Evolutionary conservation across 2,888 invertebrate species (phyloP).

Genomic region (Trisateles emortualis): DNA sequence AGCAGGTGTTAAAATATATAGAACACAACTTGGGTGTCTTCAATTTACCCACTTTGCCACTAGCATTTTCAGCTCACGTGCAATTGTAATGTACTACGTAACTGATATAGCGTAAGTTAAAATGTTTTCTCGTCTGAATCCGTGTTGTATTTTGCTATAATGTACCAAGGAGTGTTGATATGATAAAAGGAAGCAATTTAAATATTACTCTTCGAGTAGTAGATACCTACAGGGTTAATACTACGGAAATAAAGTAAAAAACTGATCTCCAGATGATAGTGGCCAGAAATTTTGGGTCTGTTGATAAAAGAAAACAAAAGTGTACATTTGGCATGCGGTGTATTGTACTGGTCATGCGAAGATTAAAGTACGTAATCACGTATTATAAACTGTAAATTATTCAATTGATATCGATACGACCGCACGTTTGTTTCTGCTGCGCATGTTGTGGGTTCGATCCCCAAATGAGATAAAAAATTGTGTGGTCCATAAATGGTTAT

Average conservation of each 20-base stretch:
- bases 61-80: constrained; percentile 67
- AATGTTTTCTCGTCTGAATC: constrained; percentile 53
- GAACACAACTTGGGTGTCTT: constrained; percentile 62
- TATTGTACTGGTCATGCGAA: no score
- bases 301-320: not conserved
- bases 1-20: constrained; percentile 70
- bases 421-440: no score
- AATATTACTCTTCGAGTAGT: not conserved
- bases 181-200: constrained; percentile 11
- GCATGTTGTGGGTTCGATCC: no score
- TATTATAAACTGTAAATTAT: no score
- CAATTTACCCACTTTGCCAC: constrained; percentile 60
- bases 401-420: no score
- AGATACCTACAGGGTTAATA: not conserved
- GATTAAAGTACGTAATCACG: no score
- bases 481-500: no score
- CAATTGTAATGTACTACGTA: constrained; percentile 63
- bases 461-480: no score
- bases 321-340: no score
- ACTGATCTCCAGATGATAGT: not conserved
- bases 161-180: constrained; percentile 19
- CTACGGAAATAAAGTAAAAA: not conserved
- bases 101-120: constrained; percentile 61
- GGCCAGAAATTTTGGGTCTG: not conserved
- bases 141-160: constrained; percentile 39